Conservation (phyloP, 2,888 invertebrate species). For the Ommatoiulus sabulosus region DNA sequence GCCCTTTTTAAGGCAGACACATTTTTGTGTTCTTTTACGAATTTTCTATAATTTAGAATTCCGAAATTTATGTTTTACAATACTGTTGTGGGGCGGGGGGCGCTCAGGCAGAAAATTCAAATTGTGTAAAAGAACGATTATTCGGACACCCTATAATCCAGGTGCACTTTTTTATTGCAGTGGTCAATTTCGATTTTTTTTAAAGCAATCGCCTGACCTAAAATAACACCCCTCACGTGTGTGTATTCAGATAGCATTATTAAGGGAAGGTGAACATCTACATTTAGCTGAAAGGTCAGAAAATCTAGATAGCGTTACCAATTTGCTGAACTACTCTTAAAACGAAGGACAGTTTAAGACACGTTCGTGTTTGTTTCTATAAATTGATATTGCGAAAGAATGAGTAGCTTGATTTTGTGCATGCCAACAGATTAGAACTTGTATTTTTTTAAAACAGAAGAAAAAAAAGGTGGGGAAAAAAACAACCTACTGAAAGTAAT, state of each 20-base stretch:
- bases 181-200: background rate
- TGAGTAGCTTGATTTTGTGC: background rate
- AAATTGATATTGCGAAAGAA: background rate
- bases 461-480: background rate
- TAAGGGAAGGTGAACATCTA: conserved; percentile 3
- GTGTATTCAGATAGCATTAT: background rate
- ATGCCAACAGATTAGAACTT: background rate
- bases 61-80: too few species aligned
- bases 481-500: background rate
- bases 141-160: background rate
- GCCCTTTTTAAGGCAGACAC: too few species aligned
- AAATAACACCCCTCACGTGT: background rate
- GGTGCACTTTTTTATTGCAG: background rate
- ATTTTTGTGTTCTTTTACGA: too few species aligned
- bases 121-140: background rate
- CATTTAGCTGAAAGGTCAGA: background rate
- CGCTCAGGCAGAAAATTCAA: background rate
- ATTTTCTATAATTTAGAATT: too few species aligned
- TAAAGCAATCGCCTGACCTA: background rate
- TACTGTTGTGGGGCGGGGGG: too few species aligned
- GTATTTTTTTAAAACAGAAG: background rate
- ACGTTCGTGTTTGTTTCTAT: background rate
- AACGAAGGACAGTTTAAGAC: background rate
- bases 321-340: background rate
- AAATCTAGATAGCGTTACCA: background rate